Percentiles rank a stretch among this genome's conserved stretches.
These are phyloP conservation scores for Diarsia rubi DNA, from an alignment of 2,888 invertebrate species.

Conservation along the genomic window DNA sequence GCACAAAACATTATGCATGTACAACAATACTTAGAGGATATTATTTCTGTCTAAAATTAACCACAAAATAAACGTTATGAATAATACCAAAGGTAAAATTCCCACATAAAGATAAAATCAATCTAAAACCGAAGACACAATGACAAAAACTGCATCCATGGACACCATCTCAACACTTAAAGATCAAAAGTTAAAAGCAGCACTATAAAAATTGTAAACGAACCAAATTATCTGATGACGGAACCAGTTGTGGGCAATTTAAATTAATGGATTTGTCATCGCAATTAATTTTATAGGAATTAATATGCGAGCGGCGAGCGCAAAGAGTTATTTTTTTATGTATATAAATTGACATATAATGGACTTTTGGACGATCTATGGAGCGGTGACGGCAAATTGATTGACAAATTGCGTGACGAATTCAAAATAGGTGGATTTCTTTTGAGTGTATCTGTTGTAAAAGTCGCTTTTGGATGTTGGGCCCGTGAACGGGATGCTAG, in stretches of 20 bases:
- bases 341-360: slow-evolving; percentile 89
- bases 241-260: slow-evolving; percentile 85
- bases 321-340: slow-evolving; percentile 83
- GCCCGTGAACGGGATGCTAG: slow-evolving; percentile 68
- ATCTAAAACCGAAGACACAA: slow-evolving; percentile 18
- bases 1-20: background rate
- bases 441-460: slow-evolving; percentile 86
- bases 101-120: slow-evolving; percentile 32
- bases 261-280: slow-evolving; percentile 90
- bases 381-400: slow-evolving; percentile 87
- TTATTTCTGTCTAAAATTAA: background rate
- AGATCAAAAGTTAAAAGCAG: slow-evolving; percentile 61
- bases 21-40: no score
- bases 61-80: slow-evolving; percentile 6
- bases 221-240: slow-evolving; percentile 68
- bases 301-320: slow-evolving; percentile 89
- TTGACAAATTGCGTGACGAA: slow-evolving; percentile 91
- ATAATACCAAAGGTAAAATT: slow-evolving; percentile 12
- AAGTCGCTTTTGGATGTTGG: slow-evolving; percentile 77
- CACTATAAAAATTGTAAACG: slow-evolving; percentile 58
- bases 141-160: slow-evolving; percentile 47
- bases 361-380: slow-evolving; percentile 82
- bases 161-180: slow-evolving; percentile 31
- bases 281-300: slow-evolving; percentile 90
- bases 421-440: slow-evolving; percentile 90